Evolutionary conservation across 2,888 invertebrate species (phyloP), one percentile per base, ranked within the genome.

Genomic region (Andrena minutula): DNA sequence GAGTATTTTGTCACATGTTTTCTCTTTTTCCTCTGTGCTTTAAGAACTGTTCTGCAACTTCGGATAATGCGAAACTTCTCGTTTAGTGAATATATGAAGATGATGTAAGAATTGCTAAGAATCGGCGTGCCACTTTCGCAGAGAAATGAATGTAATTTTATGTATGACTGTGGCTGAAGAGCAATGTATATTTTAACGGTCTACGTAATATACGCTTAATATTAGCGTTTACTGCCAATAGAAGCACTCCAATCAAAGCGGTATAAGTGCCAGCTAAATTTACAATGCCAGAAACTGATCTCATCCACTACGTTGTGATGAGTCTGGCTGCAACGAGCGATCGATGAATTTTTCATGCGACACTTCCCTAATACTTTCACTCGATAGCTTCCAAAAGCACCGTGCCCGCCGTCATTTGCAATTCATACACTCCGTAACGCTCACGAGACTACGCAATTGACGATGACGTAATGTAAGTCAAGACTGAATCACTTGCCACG

Each of bases 391-490:
- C 20, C 0, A 28, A 63, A 20, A 49, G 35, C 26, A 12, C 8
- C 49, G 23, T 26, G 12, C 32, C 28, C 26, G 47, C 32, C 51
- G 35, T 26, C 47, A 32, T 69, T 79, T 49, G 16, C 7, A 26
- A 28, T 64, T 80, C 72, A 23, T 26, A 1, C 58, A 20, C 51
- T 23, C 23, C 2, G 12, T 20, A 16, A 30, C 10, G 20, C 30
- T 69, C 64, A 20, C 32, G 53, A 60, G 76, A 12, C n/a, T 47
- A 16, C 32, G 69, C 74, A 73, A 82, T 80, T 60, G 72, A 28
- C 70, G 75, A 56, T 80, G 82, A 82, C 80, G 82, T 80, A 82
- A 82, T 49, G 30, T 28, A 10, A 58, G 63, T 20, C 28, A 73
- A 69, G 73, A 79, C 60, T 53, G 64, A 68, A 61, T 61, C 70